Evolutionary conservation across 2,888 invertebrate genomes (phyloP).

Genomic region (Pammene aurita): DNA sequence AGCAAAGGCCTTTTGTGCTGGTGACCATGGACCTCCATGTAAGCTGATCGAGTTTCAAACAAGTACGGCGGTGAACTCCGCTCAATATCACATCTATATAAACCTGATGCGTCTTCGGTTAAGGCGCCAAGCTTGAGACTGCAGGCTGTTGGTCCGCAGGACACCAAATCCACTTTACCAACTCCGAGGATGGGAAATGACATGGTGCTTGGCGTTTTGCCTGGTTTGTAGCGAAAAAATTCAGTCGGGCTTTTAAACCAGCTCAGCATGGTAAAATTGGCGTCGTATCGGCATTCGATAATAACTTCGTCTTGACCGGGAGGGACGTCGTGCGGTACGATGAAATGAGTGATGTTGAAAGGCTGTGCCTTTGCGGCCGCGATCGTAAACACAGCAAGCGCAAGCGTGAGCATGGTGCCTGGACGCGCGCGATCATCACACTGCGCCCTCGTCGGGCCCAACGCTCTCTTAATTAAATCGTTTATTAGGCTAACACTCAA

Average conservation of each 20-base stretch:
- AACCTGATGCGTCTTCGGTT: constrained; percentile 70
- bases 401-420: constrained; percentile 67
- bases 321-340: constrained; percentile 63
- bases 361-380: constrained; percentile 51
- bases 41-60: constrained; percentile 64
- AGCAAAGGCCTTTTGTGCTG: constrained; percentile 64
- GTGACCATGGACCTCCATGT: constrained; percentile 69
- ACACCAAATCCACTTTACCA: constrained; percentile 64
- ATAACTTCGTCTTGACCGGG: constrained; percentile 66
- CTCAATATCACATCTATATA: constrained; percentile 75
- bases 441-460: constrained; percentile 66
- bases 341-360: constrained; percentile 71
- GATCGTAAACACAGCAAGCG: constrained; percentile 52
- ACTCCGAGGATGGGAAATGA: constrained; percentile 70
- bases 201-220: constrained; percentile 66
- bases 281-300: constrained; percentile 73
- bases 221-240: constrained; percentile 75
- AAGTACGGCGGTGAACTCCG: constrained; percentile 68
- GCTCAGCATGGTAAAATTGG: constrained; percentile 75
- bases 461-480: constrained; percentile 79
- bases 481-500: constrained; percentile 82
- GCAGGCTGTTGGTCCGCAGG: constrained; percentile 71
- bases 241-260: constrained; percentile 75
- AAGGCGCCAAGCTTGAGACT: constrained; percentile 64
- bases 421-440: constrained; percentile 66